Base-by-base conservation (phyloP, 2,797 vertebrate species). In the Coilia nasus region DNA sequence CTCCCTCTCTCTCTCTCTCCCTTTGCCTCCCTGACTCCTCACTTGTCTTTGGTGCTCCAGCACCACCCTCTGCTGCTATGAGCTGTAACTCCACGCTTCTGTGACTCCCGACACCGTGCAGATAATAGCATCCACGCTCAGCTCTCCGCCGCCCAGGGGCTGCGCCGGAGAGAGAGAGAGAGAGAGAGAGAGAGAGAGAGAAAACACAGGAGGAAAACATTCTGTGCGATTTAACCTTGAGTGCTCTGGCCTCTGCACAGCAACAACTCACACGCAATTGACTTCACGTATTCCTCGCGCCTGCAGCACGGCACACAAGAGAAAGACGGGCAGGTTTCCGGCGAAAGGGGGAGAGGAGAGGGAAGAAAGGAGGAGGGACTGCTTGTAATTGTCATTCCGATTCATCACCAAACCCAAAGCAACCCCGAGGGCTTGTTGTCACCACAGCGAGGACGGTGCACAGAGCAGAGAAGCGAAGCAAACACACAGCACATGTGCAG, bases 351-450 rank as follows among this genome's bases (percentile, higher is more conserved):
- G 28, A 35, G n/a, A 6, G 15, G 31, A 41, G 67, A 31, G 31
- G 17, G 15, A 31, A 25, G 71, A n/a, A 17, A 25, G 28, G 28
- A 71, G 28, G 28, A 35, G 35, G 67, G 17, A 35, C 12, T 44
- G 71, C 41, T 75, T 78, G 71, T 78, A 44, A 78, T 78, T 44
- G 71, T 78, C 71, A 78, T 44, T 78, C 71, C 71, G 35, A 78
- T 78, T 78, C 71, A 78, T 78, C 71, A 78, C 71, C 35, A 14
- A 78, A 78, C 71, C 35, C 14, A 78, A 78, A 78, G 71, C 71
- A 78, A 78, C 71, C 67, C 31, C 71, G 35, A 78, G 71, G 71
- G 71, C 71, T 64, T 44, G 71, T 78, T 78, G 71, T 41, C 71
- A 44, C 71, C 35, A 35, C 35, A 44, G 71, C 71, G 9, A 44